These are phyloP conservation scores for Carettochelys insculpta DNA, from an alignment of 2,113 vertebrate species.

Conservation along the genomic window DNA sequence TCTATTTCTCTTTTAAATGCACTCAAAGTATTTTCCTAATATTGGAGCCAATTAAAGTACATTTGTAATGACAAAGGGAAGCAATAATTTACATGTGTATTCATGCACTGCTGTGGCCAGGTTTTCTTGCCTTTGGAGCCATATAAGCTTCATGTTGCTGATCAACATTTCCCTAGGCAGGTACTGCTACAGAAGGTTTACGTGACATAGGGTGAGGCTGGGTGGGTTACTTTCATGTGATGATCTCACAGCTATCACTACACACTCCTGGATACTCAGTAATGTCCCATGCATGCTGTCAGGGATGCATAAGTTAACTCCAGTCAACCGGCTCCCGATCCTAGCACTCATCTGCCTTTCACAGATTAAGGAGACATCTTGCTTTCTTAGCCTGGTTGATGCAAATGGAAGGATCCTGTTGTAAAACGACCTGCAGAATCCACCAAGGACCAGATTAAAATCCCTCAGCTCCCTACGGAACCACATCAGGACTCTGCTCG, in stretches of 20 bases:
- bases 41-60: not conserved
- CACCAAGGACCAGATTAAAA: too few relatives aligned
- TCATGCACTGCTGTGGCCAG: not conserved
- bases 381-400: too few relatives aligned
- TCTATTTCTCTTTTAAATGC: not conserved
- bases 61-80: not conserved
- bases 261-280: too few relatives aligned
- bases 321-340: too few relatives aligned
- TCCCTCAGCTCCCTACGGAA: too few relatives aligned
- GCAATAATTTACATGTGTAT: not conserved
- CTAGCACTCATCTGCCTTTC: too few relatives aligned
- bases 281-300: too few relatives aligned
- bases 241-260: not conserved
- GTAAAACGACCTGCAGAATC: too few relatives aligned
- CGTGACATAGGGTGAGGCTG: rapidly evolving
- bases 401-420: too few relatives aligned
- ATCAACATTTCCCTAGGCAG: not conserved
- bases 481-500: too few relatives aligned
- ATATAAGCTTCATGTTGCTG: rapidly evolving
- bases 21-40: not conserved
- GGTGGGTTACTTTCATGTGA: not conserved
- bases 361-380: too few relatives aligned
- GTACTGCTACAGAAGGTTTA: rapidly evolving
- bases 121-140: not conserved
- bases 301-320: too few relatives aligned